These are phyloP conservation scores for Agrilus mali DNA, from an alignment of 2,888 invertebrate species.

Conservation along the genomic window DNA sequence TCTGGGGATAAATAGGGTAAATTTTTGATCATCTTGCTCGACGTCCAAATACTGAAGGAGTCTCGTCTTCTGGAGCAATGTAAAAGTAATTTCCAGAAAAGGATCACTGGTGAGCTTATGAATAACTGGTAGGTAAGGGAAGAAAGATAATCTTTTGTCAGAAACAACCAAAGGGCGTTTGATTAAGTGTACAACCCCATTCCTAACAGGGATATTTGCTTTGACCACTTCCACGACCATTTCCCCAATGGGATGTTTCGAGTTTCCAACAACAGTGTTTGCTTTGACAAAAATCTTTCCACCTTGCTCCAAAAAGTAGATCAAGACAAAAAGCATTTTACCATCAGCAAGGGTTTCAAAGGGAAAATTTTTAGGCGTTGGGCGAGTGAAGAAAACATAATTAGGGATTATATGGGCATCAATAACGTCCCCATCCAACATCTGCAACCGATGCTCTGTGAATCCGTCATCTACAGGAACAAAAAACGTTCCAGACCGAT, in stretches of 20 bases:
- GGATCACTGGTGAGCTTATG: slow-evolving; percentile 75
- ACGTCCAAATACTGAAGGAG: slow-evolving; percentile 34
- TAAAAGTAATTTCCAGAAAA: slow-evolving; percentile 65
- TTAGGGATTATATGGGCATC: slow-evolving; percentile 79
- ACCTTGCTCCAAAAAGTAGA: slow-evolving; percentile 57
- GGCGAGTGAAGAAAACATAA: slow-evolving; percentile 72
- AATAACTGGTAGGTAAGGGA: slow-evolving; percentile 71
- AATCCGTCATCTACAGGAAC: slow-evolving; percentile 80
- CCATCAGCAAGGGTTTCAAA: slow-evolving; percentile 68
- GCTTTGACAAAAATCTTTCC: slow-evolving; percentile 64
- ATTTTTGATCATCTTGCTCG: slow-evolving; percentile 55
- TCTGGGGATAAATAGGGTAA: slow-evolving; percentile 81
- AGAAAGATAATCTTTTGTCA: slow-evolving; percentile 68
- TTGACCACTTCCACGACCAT: slow-evolving; percentile 73
- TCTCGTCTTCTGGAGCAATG: slow-evolving; percentile 59
- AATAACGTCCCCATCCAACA: slow-evolving; percentile 68
- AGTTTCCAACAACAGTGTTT: slow-evolving; percentile 63
- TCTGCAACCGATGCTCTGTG: slow-evolving; percentile 44
- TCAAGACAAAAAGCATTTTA: slow-evolving; percentile 67
- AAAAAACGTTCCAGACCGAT: slow-evolving; percentile 73
- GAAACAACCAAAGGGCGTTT: slow-evolving; percentile 78
- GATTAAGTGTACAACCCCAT: slow-evolving; percentile 86
- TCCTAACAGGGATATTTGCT: slow-evolving; percentile 79
- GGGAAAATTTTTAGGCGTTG: slow-evolving; percentile 56
- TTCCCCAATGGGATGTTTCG: slow-evolving; percentile 62